Evolutionary conservation across 2,797 vertebrate species (phyloP), one percentile per base, ranked within the genome.

Genomic region (Leptoclinus maculatus): DNA sequence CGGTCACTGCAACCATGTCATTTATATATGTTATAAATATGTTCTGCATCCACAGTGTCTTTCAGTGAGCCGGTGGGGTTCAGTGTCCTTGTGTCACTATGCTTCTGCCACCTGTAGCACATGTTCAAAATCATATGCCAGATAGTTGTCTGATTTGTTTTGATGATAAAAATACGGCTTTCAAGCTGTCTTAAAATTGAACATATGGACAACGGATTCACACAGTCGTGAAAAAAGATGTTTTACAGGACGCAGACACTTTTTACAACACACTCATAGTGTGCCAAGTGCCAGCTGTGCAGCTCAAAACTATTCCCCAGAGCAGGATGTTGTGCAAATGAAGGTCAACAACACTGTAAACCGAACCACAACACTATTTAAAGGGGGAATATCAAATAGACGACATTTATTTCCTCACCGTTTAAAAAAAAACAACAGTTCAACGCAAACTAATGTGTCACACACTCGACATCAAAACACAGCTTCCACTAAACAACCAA

Each of bases 291-390:
- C 41, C 72, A 73, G 72, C 65, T 81, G 83, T 71, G 72, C 19
- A 14, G 74, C 62, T 71, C 45, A 67, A 68, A 89, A 54, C 14
- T 13, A 43, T 47, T 80, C 67, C 76, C 82, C 7, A 21, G 76
- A 80, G 79, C 51, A 56, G 56, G 36, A n/a, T 59, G 34, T 7
- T 66, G 64, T 57, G 74, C 45, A 84, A 75, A 85, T 66, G 75
- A 83, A 82, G 80, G 87, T 83, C 83, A 87, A 79, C 73, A 65
- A 47, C 59, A 69, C 49, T 53, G 76, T 73, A 68, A 85, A 90
- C 41, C 38, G 38, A 83, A 72, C n/a, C 62, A 73, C 79, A 68
- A 63, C 62, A 58, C 27, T 34, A 54, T 23, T 67, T 51, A 57
- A 5, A 74, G 21, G 47, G 11, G n/a, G 34, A 27, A 25, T 39